Percentiles rank a stretch among this genome's conserved stretches.
These are phyloP conservation scores for Gopherus flavomarginatus DNA, from an alignment of 2,113 vertebrate genomes.

Conservation along the genomic window DNA sequence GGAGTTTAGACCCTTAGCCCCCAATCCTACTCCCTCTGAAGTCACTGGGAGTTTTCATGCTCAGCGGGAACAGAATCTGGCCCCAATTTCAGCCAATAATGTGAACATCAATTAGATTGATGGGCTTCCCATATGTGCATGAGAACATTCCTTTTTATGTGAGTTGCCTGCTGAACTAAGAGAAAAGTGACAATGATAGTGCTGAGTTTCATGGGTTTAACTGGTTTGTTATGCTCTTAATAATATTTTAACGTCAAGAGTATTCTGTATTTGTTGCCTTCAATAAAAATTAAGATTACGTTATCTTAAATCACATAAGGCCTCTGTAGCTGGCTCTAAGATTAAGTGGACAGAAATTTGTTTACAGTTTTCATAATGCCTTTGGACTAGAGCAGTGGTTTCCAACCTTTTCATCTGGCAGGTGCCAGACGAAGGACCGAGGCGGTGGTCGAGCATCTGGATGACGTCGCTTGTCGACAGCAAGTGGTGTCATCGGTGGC, in stretches of 20 bases:
- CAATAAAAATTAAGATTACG: not conserved
- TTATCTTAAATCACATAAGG: not conserved
- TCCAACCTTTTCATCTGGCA: too few relatives aligned
- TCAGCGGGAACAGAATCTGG: not conserved
- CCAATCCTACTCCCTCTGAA: not conserved
- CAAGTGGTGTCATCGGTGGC: too few relatives aligned
- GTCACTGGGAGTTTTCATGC: not conserved
- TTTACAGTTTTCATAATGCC: not conserved
- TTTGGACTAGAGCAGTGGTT: not conserved
- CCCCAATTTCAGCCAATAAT: not conserved
- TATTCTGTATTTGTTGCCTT: not conserved
- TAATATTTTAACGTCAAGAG: not conserved
- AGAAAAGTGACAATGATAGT: not conserved
- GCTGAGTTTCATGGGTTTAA: not conserved
- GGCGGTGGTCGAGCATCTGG: too few relatives aligned
- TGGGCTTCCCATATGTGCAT: not conserved
- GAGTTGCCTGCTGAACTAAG: not conserved
- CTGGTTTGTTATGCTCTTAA: not conserved
- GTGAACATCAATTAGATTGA: not conserved
- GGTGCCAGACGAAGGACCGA: too few relatives aligned
- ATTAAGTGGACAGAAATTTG: conserved; percentile 6
- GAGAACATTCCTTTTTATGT: not conserved
- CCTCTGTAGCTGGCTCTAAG: not conserved
- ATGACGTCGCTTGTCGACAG: too few relatives aligned
- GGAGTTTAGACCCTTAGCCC: not conserved